These are phyloP conservation scores for Brachypterus glaber DNA, from an alignment of 2,888 invertebrate species.

Conservation along the genomic window DNA sequence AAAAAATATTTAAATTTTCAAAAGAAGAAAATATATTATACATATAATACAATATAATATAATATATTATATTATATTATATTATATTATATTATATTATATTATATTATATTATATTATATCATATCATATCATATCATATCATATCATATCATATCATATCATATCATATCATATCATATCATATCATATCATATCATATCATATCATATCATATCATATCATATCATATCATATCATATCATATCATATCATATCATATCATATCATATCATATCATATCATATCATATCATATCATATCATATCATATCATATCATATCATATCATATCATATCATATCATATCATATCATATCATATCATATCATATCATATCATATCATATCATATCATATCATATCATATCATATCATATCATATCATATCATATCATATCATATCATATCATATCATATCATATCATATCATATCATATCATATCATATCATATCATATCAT, in stretches of 20 bases:
- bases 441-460: background rate
- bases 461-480: background rate
- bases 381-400: background rate
- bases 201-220: background rate
- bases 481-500: background rate
- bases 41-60: background rate
- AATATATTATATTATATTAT: background rate
- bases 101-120: slow-evolving; percentile 1
- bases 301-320: background rate
- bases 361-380: background rate
- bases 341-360: background rate
- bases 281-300: background rate
- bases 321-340: background rate
- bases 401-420: background rate
- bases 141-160: background rate
- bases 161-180: background rate
- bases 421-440: background rate
- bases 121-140: background rate
- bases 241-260: background rate
- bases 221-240: background rate
- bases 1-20: too few species aligned
- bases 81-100: background rate
- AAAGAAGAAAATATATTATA: too few species aligned
- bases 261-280: background rate
- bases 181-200: background rate